Conservation (phyloP, 2,797 vertebrate species). For the Onychomys arenicola region DNA sequence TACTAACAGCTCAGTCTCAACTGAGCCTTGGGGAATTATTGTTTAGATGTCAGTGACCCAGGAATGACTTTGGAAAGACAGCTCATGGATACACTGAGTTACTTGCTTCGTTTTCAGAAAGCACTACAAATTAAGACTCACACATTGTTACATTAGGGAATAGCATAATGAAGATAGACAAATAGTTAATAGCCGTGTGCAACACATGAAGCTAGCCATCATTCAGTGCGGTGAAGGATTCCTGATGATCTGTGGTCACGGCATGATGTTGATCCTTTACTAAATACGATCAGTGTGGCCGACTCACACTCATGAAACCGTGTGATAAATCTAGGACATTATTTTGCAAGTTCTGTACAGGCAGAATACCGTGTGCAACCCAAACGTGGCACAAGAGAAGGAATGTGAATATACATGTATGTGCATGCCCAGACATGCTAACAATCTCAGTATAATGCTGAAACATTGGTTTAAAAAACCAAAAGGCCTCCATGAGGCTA, state of each 20-base stretch:
- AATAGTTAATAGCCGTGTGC: neutral
- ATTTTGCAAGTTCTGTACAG: neutral
- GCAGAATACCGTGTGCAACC: neutral
- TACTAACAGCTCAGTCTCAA: neutral
- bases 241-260: neutral
- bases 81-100: neutral
- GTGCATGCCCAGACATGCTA: accelerated
- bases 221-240: neutral
- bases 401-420: neutral
- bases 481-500: neutral
- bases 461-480: neutral
- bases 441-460: neutral
- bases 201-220: neutral
- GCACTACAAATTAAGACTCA: neutral
- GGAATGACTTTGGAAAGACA: neutral
- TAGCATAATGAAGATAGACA: neutral
- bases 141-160: neutral
- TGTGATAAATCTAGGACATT: neutral
- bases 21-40: constrained; percentile 1
- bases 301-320: neutral
- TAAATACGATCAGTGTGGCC: neutral
- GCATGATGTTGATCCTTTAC: neutral
- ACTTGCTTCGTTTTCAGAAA: constrained; percentile 1
- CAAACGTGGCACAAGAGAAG: neutral
- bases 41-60: constrained; percentile 35